Percentiles rank a stretch among this genome's conserved stretches.
Conservation (phyloP, 1,140 invertebrate genomes). For the Eriocheir sinensis region DNA sequence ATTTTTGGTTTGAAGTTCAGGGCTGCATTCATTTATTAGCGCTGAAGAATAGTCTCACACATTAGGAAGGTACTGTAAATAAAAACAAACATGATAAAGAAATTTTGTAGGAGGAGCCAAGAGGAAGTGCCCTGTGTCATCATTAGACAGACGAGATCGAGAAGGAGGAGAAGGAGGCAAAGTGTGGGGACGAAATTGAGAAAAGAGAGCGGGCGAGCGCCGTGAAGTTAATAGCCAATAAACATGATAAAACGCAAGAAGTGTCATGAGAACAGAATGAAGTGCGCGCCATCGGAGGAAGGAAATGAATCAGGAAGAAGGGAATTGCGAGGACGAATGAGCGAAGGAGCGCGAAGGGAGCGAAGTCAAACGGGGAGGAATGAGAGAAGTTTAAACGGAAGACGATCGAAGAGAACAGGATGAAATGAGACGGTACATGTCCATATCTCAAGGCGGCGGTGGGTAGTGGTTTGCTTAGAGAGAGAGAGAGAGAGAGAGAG, state of each 20-base stretch:
- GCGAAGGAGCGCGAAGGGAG: neutral
- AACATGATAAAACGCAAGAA: no score
- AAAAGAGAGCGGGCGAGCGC: neutral
- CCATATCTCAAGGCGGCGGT: neutral
- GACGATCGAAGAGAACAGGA: neutral
- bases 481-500: slow-evolving; percentile 22
- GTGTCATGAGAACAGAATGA: no score
- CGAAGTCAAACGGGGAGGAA: neutral
- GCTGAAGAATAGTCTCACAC: no score
- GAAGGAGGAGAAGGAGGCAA: neutral
- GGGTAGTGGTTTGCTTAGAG: neutral
- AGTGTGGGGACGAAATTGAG: no score
- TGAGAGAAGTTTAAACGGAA: neutral
- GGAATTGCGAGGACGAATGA: neutral
- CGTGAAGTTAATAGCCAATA: no score
- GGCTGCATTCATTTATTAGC: no score
- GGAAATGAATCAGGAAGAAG: no score
- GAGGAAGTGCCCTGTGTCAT: no score
- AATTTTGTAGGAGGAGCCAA: neutral
- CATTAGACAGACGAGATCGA: no score
- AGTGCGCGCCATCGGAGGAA: neutral
- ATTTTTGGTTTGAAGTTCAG: no score
- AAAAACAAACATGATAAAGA: neutral
- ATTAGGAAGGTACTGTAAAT: no score
- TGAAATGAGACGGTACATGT: neutral